Evolutionary conservation across 2,113 vertebrate genomes (phyloP), one percentile per base, ranked within the genome.

Genomic region (Puntigrus tetrazona): DNA sequence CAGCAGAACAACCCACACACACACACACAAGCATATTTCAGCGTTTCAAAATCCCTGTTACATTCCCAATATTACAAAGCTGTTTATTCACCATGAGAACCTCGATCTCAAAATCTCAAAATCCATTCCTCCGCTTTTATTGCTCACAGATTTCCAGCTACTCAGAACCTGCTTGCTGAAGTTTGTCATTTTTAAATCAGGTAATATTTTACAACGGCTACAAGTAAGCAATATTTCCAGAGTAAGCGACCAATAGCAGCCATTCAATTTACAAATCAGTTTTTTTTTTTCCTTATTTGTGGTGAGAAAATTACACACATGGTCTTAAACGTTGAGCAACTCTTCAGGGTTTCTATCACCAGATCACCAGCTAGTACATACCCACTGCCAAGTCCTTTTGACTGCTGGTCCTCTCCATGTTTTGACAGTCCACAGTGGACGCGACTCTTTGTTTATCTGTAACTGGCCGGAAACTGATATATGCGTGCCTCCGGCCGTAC

Each of bases 401-500:
- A 88, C 87, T 86, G 87, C 89, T 81, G 76, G 90, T 92, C 85
- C 92, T 47, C 63, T 93, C 92, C 86, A 93, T 76, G 50, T 31
- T 90, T 85, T 92, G 89, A 36, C 84, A 85, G 82, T 90, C 88
- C 85, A 86, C 85, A 1, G 75, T 76, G 65, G 89, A 89, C 38
- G 81, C 88, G 83, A 88, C 87, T 67, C 91, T 92, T 77, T 91
- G 93, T 43, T 89, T 93, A 80, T 88, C 90, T 69, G 91, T 84
- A 88, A 92, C 90, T 0, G 91, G 91, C 69, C 92, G 93, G 89
- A 95, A 95, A 78, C 83, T 86, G 61, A 93, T 83, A 86, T 38
- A 94, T 0, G 93, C 89, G 74, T 92, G 90, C 83, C 94, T 93
- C 89, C 94, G 93, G 91, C 93, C 93, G 0, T 92, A 94, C 89